Evolutionary conservation across 2,888 invertebrate genomes (phyloP).

Genomic region (Papilio protenor): DNA sequence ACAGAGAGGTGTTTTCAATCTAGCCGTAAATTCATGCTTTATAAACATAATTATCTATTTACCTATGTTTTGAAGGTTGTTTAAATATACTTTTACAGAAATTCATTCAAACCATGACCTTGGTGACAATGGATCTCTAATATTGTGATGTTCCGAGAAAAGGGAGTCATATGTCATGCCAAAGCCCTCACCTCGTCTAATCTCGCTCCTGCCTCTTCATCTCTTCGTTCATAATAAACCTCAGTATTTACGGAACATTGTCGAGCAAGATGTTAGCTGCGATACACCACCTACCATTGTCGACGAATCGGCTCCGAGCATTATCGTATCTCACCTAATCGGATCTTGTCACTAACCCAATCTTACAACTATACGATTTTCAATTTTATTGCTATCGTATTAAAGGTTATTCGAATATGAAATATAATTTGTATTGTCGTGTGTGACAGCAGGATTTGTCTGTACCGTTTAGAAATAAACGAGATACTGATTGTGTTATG

Average conservation of each 20-base stretch:
- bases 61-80: background rate
- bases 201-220: conserved; percentile 47
- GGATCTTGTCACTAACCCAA: conserved; percentile 67
- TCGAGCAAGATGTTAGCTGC: conserved; percentile 62
- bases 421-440: conserved; percentile 55
- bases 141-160: conserved; percentile 54
- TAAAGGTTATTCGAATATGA: conserved; percentile 46
- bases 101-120: conserved; percentile 14
- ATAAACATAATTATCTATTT: background rate
- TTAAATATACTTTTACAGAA: conserved; percentile 52
- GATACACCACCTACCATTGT: conserved; percentile 71
- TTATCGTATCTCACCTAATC: conserved; percentile 79
- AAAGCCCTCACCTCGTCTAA: conserved; percentile 58
- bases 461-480: conserved; percentile 78
- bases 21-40: background rate
- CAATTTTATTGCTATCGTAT: conserved; percentile 47
- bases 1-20: background rate
- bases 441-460: conserved; percentile 80
- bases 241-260: conserved; percentile 72
- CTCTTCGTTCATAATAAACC: conserved; percentile 67
- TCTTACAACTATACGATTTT: conserved; percentile 49
- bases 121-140: conserved; percentile 32
- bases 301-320: conserved; percentile 69
- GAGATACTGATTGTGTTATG: conserved; percentile 79
- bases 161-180: conserved; percentile 51